Evolutionary conservation across 2,113 vertebrate species (phyloP).

Genomic region (Cephalopholis sonnerati): DNA sequence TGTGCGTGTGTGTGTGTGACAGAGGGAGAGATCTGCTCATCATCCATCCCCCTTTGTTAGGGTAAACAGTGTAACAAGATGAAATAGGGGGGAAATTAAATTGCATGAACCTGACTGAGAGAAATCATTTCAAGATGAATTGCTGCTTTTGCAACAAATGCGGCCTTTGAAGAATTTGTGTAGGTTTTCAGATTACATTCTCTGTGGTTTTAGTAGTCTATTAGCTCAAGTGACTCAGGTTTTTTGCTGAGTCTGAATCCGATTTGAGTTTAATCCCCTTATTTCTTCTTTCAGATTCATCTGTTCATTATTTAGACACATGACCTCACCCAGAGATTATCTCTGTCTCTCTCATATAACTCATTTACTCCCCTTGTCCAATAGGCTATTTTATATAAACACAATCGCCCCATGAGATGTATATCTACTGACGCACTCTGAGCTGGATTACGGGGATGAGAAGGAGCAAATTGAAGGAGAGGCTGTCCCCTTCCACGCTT

Average conservation of each 20-base stretch:
- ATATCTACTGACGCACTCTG: background rate
- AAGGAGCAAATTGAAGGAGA: background rate
- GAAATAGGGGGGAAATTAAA: constrained; percentile 20
- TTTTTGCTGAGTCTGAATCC: constrained; percentile 38
- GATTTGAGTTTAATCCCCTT: constrained; percentile 55
- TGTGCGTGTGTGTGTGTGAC: background rate
- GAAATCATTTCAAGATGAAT: constrained; percentile 23
- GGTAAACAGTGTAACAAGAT: constrained; percentile 52
- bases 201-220: constrained; percentile 14
- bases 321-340: constrained; percentile 22
- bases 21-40: constrained; percentile 21
- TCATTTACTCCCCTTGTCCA: constrained; percentile 27
- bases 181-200: background rate
- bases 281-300: constrained; percentile 28
- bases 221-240: background rate
- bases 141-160: background rate
- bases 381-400: background rate
- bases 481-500: background rate
- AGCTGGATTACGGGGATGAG: constrained; percentile 15
- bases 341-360: background rate
- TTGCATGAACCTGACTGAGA: background rate
- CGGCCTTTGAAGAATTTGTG: constrained; percentile 4
- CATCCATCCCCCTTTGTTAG: constrained; percentile 7
- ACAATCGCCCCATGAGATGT: background rate
- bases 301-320: constrained; percentile 24